Conservation (phyloP, 2,888 invertebrate genomes). For the Petrolisthes manimaculis region DNA sequence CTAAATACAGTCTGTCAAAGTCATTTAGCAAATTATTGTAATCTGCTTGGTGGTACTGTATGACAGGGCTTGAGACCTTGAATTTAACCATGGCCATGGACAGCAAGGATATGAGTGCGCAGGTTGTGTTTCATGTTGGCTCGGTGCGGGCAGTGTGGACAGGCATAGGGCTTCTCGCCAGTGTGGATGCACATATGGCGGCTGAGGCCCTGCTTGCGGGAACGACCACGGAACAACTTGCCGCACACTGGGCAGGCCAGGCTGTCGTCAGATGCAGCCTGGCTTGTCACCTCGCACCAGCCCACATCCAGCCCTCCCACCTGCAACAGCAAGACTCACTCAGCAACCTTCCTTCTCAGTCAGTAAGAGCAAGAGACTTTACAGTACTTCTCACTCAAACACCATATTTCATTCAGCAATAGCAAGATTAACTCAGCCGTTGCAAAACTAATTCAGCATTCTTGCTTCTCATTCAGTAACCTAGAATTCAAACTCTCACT, state of each 20-base stretch:
- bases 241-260: constrained; percentile 40
- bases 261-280: constrained; percentile 7
- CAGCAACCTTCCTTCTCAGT: constrained; percentile 29
- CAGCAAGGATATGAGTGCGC: constrained; percentile 51
- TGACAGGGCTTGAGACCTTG: constrained; percentile 9
- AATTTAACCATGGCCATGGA: constrained; percentile 34
- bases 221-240: constrained; percentile 51
- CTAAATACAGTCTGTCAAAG: too few relatives aligned
- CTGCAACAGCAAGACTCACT: constrained; percentile 57
- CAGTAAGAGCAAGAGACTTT: neutral
- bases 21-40: too few relatives aligned
- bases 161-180: constrained; percentile 55
- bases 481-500: too few relatives aligned
- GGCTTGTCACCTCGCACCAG: constrained; percentile 10
- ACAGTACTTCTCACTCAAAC: neutral
- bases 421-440: neutral
- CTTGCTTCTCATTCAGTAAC: too few relatives aligned
- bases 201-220: constrained; percentile 50
- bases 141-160: constrained; percentile 54
- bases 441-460: too few relatives aligned
- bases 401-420: neutral
- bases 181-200: constrained; percentile 45
- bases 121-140: constrained; percentile 54
- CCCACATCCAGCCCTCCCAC: constrained; percentile 29
- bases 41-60: too few relatives aligned